Percentiles rank a stretch among this genome's conserved stretches.
Conservation (phyloP, 2,888 invertebrate species). For the Dasypolia templi region DNA sequence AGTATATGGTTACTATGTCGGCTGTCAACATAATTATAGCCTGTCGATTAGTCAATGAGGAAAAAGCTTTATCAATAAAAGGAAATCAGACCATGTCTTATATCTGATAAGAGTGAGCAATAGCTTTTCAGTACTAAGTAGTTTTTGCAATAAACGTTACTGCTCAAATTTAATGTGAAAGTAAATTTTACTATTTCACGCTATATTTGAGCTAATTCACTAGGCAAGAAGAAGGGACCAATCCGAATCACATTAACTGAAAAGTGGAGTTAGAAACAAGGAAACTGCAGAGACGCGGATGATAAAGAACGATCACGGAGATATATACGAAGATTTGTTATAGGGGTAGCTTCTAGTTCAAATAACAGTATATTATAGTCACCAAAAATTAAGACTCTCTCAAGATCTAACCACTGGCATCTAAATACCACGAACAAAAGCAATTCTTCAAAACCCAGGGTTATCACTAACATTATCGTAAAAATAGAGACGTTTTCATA, state of each 20-base stretch:
- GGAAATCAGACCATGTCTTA: slow-evolving; percentile 10
- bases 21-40: neutral
- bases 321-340: no score
- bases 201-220: neutral
- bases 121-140: neutral
- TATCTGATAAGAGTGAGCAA: slow-evolving; percentile 5
- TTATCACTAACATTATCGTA: slow-evolving; percentile 46
- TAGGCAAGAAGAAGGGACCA: neutral
- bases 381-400: neutral
- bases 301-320: neutral
- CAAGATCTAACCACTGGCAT: slow-evolving; percentile 5
- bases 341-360: no score
- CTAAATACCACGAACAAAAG: slow-evolving; percentile 38
- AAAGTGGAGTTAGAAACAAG: no score
- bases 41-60: slow-evolving; percentile 18
- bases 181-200: neutral
- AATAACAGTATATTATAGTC: no score
- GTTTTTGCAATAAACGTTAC: neutral
- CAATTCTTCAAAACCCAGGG: slow-evolving; percentile 34
- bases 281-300: neutral
- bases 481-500: slow-evolving; percentile 38
- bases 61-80: slow-evolving; percentile 13
- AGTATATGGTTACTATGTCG: neutral
- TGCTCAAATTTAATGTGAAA: neutral
- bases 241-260: no score